A percentile compares a stretch with the other conserved stretches of the same genome.
Evolutionary conservation across 2,888 invertebrate species (phyloP).

Genomic region (Drosophila cognata): DNA sequence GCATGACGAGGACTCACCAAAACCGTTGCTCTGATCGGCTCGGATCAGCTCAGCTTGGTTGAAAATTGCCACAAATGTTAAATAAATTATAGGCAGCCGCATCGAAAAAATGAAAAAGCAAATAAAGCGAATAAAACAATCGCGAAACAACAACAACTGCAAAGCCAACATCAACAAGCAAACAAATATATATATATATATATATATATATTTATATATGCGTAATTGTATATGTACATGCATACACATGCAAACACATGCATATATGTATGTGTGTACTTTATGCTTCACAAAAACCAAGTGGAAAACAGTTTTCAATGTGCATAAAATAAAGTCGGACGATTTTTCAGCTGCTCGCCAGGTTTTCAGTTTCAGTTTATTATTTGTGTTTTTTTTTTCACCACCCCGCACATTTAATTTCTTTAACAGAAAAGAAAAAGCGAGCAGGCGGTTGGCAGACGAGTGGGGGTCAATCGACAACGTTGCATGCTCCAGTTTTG

Average conservation of each 20-base stretch:
- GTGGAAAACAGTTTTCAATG: constrained; percentile 35
- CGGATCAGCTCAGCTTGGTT: constrained; percentile 37
- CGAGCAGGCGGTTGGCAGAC: background rate
- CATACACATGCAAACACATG: background rate
- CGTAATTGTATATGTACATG: background rate
- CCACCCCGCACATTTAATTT: constrained; percentile 48
- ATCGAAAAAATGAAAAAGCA: constrained; percentile 12
- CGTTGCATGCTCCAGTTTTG: constrained; percentile 43
- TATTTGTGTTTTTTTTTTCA: constrained; percentile 14
- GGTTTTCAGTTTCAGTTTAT: constrained; percentile 8
- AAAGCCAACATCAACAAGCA: constrained; percentile 35
- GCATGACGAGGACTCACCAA: constrained; percentile 1
- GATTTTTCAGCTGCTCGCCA: constrained; percentile 34
- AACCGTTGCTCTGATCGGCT: background rate
- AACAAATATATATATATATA: constrained; percentile 1
- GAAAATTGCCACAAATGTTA: constrained; percentile 65
- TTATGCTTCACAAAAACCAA: constrained; percentile 16
- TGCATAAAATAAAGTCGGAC: constrained; percentile 66
- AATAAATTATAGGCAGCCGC: constrained; percentile 69
- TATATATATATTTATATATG: background rate
- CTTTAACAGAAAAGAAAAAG: constrained; percentile 25
- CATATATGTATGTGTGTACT: background rate
- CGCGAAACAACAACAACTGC: constrained; percentile 30
- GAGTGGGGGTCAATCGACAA: background rate
- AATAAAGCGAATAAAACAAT: constrained; percentile 21